Percentiles rank a stretch among this genome's conserved stretches.
phyloP scores from a whole-genome alignment of 2,888 invertebrate genomes.

The Frankliniella fusca region DNA sequence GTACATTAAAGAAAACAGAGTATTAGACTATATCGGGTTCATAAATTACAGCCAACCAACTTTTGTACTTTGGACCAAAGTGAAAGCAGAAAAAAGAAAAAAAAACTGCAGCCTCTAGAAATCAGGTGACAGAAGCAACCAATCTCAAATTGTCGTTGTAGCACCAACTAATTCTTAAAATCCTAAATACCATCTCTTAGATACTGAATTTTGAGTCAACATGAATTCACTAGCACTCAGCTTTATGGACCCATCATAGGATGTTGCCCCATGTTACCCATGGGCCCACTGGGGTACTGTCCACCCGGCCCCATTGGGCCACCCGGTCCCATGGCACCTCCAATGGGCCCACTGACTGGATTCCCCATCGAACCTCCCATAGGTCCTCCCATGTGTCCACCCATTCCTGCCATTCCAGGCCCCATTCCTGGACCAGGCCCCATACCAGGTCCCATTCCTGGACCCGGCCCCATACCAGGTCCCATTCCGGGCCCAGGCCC shows the following conservation, averaged over 20 bases:
- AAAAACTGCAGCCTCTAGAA: neutral
- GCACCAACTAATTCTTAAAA: neutral
- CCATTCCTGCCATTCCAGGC: neutral
- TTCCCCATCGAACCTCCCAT: neutral
- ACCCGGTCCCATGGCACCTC: neutral
- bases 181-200: neutral
- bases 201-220: too few species aligned
- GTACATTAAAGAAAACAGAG: neutral
- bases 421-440: neutral
- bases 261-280: constrained; percentile 39
- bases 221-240: too few species aligned
- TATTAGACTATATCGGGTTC: neutral
- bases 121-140: neutral
- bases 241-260: constrained; percentile 41
- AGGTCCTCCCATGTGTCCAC: neutral
- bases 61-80: neutral
- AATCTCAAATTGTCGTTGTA: neutral
- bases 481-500: neutral
- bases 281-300: neutral
- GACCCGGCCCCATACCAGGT: neutral
- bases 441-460: neutral
- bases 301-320: neutral
- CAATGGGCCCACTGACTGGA: neutral
- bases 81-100: neutral
- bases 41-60: neutral